Evolutionary conservation across 1,140 invertebrate species (phyloP).

Genomic region (Elysia chlorotica): DNA sequence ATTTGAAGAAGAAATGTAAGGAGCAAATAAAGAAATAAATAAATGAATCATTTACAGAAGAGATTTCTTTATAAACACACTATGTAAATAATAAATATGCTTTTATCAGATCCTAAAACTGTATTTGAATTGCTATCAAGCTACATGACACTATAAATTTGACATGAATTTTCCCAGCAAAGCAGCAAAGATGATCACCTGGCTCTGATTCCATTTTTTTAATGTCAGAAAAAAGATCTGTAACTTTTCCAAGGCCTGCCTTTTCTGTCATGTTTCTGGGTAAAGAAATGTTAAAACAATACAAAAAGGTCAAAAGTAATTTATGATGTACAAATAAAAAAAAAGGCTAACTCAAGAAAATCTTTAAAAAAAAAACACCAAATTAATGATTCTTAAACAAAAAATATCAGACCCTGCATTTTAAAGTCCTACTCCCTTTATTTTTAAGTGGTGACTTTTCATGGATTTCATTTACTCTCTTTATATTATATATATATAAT

Average conservation of each 20-base stretch:
- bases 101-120: neutral
- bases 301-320: too few relatives aligned
- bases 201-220: conserved; percentile 54
- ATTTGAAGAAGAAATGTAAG: neutral
- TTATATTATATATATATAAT: too few relatives aligned
- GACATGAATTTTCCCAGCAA: neutral
- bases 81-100: neutral
- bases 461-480: too few relatives aligned
- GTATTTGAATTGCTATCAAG: neutral
- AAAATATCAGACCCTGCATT: too few relatives aligned
- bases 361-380: too few relatives aligned
- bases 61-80: neutral
- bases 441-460: too few relatives aligned
- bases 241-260: conserved; percentile 62
- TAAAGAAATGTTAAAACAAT: conserved; percentile 33
- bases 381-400: too few relatives aligned
- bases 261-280: conserved; percentile 69
- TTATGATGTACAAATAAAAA: too few relatives aligned
- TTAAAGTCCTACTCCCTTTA: too few relatives aligned
- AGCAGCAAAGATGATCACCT: conserved; percentile 41
- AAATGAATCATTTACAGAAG: neutral
- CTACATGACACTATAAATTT: neutral
- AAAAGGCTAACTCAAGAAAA: too few relatives aligned
- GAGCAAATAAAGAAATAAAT: neutral
- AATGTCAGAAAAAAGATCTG: conserved; percentile 49